phyloP scores from a whole-genome alignment of 2,113 vertebrate species.

The Suricata suricatta region DNA sequence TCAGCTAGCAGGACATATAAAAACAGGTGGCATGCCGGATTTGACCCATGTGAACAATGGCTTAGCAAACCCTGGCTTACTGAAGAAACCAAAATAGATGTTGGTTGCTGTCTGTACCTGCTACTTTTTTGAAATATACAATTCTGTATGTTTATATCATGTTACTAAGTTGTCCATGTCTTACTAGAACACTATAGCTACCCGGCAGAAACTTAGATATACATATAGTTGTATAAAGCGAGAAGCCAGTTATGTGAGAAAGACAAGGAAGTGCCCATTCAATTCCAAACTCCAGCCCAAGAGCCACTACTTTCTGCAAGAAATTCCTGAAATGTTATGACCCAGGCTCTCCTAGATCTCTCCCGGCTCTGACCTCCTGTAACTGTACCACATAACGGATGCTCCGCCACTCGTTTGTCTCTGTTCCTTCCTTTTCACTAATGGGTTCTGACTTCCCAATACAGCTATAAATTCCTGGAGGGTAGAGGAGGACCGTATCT shows the following conservation, averaged over 20 bases:
- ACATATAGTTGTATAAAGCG: background rate
- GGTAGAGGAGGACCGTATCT: background rate
- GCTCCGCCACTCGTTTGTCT: background rate
- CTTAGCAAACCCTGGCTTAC: background rate
- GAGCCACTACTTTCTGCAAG: background rate
- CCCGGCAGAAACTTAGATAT: background rate
- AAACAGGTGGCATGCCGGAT: background rate
- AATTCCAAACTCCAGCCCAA: background rate
- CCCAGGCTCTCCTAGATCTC: background rate
- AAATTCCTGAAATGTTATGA: background rate
- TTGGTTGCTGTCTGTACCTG: background rate
- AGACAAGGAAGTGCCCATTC: background rate
- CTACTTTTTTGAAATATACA: conserved; percentile 12
- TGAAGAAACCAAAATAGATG: conserved; percentile 10
- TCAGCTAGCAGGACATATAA: background rate
- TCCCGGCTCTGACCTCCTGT: background rate
- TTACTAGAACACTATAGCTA: background rate
- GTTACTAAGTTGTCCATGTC: background rate
- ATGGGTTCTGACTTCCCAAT: background rate
- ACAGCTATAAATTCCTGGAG: background rate
- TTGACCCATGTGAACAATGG: background rate
- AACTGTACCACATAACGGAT: background rate
- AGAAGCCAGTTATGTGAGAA: background rate
- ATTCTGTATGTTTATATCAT: background rate
- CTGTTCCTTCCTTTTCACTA: background rate